Base-by-base conservation (phyloP, 2,888 invertebrate genomes). In the Amitus sp. region DNA sequence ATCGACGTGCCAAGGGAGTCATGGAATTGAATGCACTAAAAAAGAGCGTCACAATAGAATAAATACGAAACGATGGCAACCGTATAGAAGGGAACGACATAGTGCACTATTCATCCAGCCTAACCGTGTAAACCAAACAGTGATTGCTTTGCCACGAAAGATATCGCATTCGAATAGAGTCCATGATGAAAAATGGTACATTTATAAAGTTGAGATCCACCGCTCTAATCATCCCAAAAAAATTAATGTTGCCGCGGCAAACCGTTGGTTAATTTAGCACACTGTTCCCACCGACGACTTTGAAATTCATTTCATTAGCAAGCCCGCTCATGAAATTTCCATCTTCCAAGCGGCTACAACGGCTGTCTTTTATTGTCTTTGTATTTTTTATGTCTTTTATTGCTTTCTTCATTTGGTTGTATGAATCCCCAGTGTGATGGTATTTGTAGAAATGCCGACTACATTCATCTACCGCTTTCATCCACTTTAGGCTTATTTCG, bases 61-160 rank as follows among this genome's bases (percentile, higher is more conserved):
- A 72, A 70, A 74, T 42, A 20, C 20, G 42, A 20, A 20, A 42
- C 42, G 42, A 37, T 48, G 65, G 63, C 57, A 64, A 43, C 13
- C 58, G 51, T 59, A 52, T 62, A 62, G 62, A 54, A 43, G 52
- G 49, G 17, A 49, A 47, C 45, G 49, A 37, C 48, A 45, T 15
- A 43, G 39, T 20, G 37, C 20, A 17, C 40, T 19, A 40, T 40
- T 40, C 40, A 40, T 19, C 19, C 40, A 40, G 40, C 67, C 69
- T 70, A 73, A 72, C 73, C 69, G 70, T 58, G 68, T 71, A 76
- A 76, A 76, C 73, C 57, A 67, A 65, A 58, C 68, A 69, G 67
- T 75, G 75, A 77, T 77, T 75, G 77, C 77, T 75, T 73, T 72
- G 73, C 72, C 68, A 65, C 60, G 61, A 45, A 27, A 43, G 52